Evolutionary conservation across 2,888 invertebrate genomes (phyloP).

Genomic region (Amphipyra tragopoginis): DNA sequence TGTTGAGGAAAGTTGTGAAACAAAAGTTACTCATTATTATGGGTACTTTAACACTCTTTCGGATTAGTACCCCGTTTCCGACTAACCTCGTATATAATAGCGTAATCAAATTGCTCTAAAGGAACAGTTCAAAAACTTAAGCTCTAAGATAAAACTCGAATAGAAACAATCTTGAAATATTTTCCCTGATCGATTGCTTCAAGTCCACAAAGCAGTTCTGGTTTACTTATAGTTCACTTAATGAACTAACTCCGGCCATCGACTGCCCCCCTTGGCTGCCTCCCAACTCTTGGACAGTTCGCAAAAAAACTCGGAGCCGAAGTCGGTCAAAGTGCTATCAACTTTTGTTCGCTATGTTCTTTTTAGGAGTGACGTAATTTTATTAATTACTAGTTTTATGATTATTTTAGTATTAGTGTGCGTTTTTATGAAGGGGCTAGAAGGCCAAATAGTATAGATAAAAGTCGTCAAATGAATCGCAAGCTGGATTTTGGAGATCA

Average conservation of each 20-base stretch:
- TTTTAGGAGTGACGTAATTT: constrained; percentile 33
- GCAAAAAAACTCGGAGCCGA: constrained; percentile 21
- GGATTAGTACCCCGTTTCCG: too few relatives aligned
- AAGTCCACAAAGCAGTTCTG: constrained; percentile 32
- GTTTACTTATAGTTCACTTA: constrained; percentile 56
- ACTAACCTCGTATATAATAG: too few relatives aligned
- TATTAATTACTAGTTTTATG: constrained; percentile 30
- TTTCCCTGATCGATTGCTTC: constrained; percentile 40
- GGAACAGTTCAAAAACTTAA: too few relatives aligned
- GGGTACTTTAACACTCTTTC: too few relatives aligned
- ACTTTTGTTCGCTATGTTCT: constrained; percentile 28
- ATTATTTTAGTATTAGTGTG: too few relatives aligned
- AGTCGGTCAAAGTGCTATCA: constrained; percentile 47
- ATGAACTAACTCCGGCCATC: constrained; percentile 54
- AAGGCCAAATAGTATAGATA: too few relatives aligned
- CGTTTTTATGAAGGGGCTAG: too few relatives aligned
- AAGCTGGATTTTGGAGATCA: too few relatives aligned
- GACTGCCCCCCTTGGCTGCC: constrained; percentile 42
- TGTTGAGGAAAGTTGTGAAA: too few relatives aligned
- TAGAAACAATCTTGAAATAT: constrained; percentile 27
- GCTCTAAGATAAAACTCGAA: not conserved
- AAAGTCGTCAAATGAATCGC: too few relatives aligned
- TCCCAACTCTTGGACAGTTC: constrained; percentile 46
- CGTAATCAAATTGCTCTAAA: too few relatives aligned
- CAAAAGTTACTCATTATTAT: too few relatives aligned